Conservation (phyloP, 2,797 vertebrate genomes). For the Taenioides sp. region DNA sequence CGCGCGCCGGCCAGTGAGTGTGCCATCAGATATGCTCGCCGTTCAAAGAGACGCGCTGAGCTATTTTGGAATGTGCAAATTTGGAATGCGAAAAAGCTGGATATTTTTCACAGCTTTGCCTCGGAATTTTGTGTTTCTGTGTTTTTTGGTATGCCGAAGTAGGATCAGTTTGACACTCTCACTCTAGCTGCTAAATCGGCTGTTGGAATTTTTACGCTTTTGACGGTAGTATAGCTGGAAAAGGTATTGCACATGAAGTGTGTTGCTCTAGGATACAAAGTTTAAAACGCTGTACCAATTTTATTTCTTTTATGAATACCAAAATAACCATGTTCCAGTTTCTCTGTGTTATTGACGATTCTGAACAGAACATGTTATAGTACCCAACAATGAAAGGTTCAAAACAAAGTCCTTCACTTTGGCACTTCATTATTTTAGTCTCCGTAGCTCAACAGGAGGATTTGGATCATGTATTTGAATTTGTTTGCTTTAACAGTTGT, state of each 20-base stretch:
- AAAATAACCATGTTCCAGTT: no score
- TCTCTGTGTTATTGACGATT: no score
- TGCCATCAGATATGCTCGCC: conserved; percentile 27
- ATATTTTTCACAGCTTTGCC: neutral
- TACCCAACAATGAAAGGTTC: no score
- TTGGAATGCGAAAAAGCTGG: neutral
- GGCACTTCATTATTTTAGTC: neutral
- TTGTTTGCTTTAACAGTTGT: no score
- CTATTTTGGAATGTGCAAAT: neutral
- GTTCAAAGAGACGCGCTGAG: conserved; percentile 1
- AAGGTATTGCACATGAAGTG: neutral
- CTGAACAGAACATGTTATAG: no score
- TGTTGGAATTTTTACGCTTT: neutral
- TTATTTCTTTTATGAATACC: no score
- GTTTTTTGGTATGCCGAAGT: neutral
- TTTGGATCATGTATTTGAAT: no score
- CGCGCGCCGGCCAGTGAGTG: no score
- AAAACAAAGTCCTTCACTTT: neutral
- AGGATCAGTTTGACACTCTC: neutral
- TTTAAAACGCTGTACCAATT: no score
- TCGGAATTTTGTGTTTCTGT: neutral
- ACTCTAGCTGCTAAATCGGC: neutral
- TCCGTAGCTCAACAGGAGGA: neutral
- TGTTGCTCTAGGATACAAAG: neutral
- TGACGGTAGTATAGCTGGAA: neutral